Evolutionary conservation across 2,888 invertebrate species (phyloP).

Genomic region (Zygothrica quintamaculata): DNA sequence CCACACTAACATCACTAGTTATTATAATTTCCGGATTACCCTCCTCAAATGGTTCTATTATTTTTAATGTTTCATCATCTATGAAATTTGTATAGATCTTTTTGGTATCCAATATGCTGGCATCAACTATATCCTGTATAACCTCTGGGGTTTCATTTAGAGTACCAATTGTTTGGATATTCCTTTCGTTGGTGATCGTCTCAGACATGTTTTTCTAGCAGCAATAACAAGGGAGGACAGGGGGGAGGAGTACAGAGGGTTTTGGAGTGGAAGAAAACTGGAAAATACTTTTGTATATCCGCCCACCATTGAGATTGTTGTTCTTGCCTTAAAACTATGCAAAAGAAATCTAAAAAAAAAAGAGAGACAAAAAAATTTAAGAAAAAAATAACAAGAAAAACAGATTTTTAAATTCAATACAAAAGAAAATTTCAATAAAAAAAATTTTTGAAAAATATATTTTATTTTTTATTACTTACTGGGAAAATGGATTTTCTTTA

Average conservation of each 20-base stretch:
- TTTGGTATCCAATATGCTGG: conserved; percentile 4
- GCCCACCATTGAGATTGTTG: conserved; percentile 67
- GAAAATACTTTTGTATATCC: conserved; percentile 44
- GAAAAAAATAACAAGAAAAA: neutral
- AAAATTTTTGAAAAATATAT: neutral
- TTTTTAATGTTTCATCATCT: conserved; percentile 48
- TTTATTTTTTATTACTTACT: too few species aligned
- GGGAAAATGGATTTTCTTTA: conserved; percentile 7
- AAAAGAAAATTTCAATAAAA: neutral
- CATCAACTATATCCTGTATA: conserved; percentile 17
- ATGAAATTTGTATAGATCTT: conserved; percentile 24
- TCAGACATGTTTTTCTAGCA: conserved; percentile 73
- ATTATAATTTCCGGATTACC: neutral
- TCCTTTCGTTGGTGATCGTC: conserved; percentile 61
- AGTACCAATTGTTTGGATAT: conserved; percentile 60
- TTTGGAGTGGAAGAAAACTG: conserved; percentile 70
- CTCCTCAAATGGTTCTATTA: conserved; percentile 54
- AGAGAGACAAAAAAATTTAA: conserved; percentile 11
- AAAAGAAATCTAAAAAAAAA: conserved; percentile 43
- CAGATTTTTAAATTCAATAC: conserved; percentile 1
- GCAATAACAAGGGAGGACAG: conserved; percentile 20
- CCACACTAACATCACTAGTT: conserved; percentile 20
- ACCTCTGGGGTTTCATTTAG: conserved; percentile 55
- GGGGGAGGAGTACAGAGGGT: conserved; percentile 52
- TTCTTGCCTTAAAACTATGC: conserved; percentile 18